Evolutionary conservation across 2,888 invertebrate species (phyloP), one percentile per base, ranked within the genome.

Genomic region (Athripsodes cinereus): DNA sequence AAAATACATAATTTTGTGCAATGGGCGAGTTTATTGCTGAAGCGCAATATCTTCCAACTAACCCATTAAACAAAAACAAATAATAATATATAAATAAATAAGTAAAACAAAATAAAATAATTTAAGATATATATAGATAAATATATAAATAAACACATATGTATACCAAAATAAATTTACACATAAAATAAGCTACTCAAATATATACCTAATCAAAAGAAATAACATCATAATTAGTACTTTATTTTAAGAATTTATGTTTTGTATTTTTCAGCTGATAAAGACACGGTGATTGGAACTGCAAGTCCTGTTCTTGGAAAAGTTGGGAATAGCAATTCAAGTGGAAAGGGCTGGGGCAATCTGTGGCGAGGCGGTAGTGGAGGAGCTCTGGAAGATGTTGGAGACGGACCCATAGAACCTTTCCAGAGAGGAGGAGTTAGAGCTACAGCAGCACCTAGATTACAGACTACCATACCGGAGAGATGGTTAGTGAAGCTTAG

Each of bases 401-500:
- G 75, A 51, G 80, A 72, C 44, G 72, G 79, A 8, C 70, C 53
- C 1, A 66, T 88, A 40, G 74, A 72, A 52, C 73, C 80, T 1
- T 87, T 88, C 66, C 81, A 82, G 62, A 79, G 90, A 49, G 86
- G 87, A 1, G 88, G 87, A 5, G 78, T 87, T 20, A 73, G 90
- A 64, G 86, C 87, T 11, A 89, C 88, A n/a, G 85, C 87, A 57
- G 82, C 84, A 35, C 83, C 86, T 35, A 77, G 90, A 55, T 80
- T 90, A 18, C 66, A 68, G 35, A 59, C 63, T 16, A 59, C 61
- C 44, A 52, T 50, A 49, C 21, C 22, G 26, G 60, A 60, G 16
- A 54, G 58, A 62, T 62, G 62, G 62, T 62, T 51, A 53, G 21
- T 22, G 19, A 6, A 20, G 6, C n/a, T n/a, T n/a, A n/a, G n/a